Conservation (phyloP, 1,140 invertebrate genomes). For the Trinorchestia longiramus region DNA sequence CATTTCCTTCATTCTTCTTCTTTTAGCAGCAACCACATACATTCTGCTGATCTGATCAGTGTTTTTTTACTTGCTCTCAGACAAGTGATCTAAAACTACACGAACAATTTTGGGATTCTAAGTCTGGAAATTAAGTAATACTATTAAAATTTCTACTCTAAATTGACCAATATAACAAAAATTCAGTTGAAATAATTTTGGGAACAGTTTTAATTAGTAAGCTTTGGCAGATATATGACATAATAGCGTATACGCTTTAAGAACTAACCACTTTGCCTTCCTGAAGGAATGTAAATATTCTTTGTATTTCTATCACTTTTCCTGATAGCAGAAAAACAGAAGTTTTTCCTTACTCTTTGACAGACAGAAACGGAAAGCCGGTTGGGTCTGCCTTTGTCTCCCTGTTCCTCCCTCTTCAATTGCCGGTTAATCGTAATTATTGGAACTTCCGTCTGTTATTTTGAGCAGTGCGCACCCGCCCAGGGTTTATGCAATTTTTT, state of each 20-base stretch:
- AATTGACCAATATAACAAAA: neutral
- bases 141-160: neutral
- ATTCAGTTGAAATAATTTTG: neutral
- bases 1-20: neutral
- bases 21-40: too few species aligned
- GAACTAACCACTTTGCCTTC: neutral
- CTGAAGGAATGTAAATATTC: neutral
- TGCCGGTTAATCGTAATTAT: constrained; percentile 35
- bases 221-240: neutral
- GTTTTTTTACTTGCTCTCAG: neutral
- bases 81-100: neutral
- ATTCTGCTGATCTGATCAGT: neutral
- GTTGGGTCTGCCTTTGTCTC: neutral
- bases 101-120: neutral
- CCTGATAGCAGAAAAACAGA: neutral
- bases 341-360: neutral
- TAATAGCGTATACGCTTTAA: neutral
- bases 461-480: constrained; percentile 16
- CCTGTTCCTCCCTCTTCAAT: neutral
- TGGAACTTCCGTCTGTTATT: constrained; percentile 34
- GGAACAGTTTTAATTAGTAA: neutral
- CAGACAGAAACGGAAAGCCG: neutral
- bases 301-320: neutral
- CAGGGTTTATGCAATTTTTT: constrained; percentile 39
- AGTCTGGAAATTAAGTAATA: neutral